Base-by-base conservation (phyloP, 2,888 invertebrate species). In the Abrostola triplasia region DNA sequence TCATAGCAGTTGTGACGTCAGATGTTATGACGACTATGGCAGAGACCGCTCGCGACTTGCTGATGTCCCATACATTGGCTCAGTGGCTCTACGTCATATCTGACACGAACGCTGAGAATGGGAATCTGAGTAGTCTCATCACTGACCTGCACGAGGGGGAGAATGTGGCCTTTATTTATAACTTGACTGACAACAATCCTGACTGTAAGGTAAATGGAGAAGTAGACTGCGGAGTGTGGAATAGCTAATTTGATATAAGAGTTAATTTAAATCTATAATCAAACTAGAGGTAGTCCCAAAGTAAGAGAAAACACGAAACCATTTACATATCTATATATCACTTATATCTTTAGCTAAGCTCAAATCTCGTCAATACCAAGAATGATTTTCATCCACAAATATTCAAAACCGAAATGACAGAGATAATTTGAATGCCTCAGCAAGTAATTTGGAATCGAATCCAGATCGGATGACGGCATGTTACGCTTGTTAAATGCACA, bases 21-120 rank as follows among this genome's bases (percentile, higher is more conserved):
- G 95, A 96, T 35, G 93, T 96, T 53, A 95, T 96, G 83, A 94
- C 95, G 11, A 95, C 95, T 0, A 95, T 97, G 73, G 96, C 97
- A 82, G 96, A 97, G 81, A 95, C 96, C 5, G 97, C 97, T 0
- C 96, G 96, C 50, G 92, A 95, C 0, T 88, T 96, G 55, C 91
- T 94, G 42, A 95, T 98, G 95, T 96, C 97, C 0, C 95, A 96
- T 80, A 96, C 97, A 0, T 95, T 93, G 77, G 97, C 96, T 70
- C 97, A 98, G 84, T 98, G 98, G 98, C 86, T 98, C n/a, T 98
- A 97, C 84, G 93, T 98, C 42, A 92, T 98, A 56, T 95, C 97
- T 0, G 96, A 97, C 63, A 96, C 95, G 0, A 89, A 95, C 61
- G 83, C 79, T 0, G 88, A 88, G 5, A 89, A 91, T 5, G 91